Percentiles rank a stretch among this genome's conserved stretches.
phyloP scores from a whole-genome alignment of 2,888 invertebrate genomes.

The Nomada hirtipes region DNA sequence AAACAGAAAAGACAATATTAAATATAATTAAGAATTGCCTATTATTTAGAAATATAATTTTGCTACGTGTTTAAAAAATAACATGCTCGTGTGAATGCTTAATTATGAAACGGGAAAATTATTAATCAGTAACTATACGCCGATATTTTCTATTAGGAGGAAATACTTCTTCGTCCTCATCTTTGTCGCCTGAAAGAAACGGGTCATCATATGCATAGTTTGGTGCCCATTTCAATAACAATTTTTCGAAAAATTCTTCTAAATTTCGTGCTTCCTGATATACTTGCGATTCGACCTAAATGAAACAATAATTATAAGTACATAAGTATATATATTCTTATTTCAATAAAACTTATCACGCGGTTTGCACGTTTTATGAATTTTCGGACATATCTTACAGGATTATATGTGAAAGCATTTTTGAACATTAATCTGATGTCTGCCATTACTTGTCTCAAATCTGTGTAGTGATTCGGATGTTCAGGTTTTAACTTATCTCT shows the following conservation, averaged over 20 bases:
- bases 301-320: conserved; percentile 39
- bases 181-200: conserved; percentile 83
- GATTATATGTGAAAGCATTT: conserved; percentile 94
- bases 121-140: conserved; percentile 85
- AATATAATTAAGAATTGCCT: conserved; percentile 34
- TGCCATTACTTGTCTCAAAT: conserved; percentile 90
- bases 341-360: neutral
- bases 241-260: conserved; percentile 94
- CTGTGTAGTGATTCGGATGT: conserved; percentile 90
- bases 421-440: conserved; percentile 94
- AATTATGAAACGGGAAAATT: conserved; percentile 36
- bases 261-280: conserved; percentile 92
- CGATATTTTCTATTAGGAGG: conserved; percentile 86
- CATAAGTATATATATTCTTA: neutral
- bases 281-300: conserved; percentile 90
- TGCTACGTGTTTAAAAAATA: conserved; percentile 42
- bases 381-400: conserved; percentile 86
- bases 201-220: conserved; percentile 88
- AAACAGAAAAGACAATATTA: conserved; percentile 36
- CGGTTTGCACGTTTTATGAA: neutral
- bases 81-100: conserved; percentile 26
- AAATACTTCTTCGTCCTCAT: conserved; percentile 84
- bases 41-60: conserved; percentile 39
- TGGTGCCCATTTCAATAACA: conserved; percentile 92
- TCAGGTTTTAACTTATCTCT: conserved; percentile 92